Evolutionary conservation across 2,113 vertebrate species (phyloP).

Genomic region (Pimephales promelas): DNA sequence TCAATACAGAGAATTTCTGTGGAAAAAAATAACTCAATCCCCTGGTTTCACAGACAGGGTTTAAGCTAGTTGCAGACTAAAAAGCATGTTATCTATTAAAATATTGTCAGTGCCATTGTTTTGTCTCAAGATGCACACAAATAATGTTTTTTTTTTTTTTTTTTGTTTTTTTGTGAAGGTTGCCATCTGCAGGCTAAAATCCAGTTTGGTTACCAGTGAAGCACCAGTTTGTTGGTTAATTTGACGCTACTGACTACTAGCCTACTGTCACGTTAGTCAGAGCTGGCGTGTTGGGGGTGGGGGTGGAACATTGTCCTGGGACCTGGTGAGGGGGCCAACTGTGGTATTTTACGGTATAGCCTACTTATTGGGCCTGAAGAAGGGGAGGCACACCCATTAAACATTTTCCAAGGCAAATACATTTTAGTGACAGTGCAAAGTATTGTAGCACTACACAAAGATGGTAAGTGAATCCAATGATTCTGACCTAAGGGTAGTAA

Average conservation of each 20-base stretch:
- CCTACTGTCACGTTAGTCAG: not conserved
- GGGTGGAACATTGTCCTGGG: not conserved
- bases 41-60: too few relatives aligned
- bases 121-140: too few relatives aligned
- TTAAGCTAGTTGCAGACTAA: too few relatives aligned
- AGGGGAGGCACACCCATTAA: not conserved
- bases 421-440: not conserved
- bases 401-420: not conserved
- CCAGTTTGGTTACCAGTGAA: not conserved
- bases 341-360: not conserved
- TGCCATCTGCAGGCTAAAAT: conserved; percentile 34
- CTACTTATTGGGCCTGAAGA: not conserved
- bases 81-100: too few relatives aligned
- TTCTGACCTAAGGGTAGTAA: not conserved
- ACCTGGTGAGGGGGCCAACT: not conserved
- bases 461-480: not conserved
- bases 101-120: too few relatives aligned
- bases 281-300: not conserved
- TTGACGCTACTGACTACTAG: not conserved
- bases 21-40: not conserved
- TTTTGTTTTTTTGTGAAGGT: not conserved
- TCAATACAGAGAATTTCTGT: not conserved
- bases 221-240: not conserved
- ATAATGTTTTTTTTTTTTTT: too few relatives aligned
- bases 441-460: not conserved